Evolutionary conservation across 2,888 invertebrate genomes (phyloP).

Genomic region (Corbicula japonica): DNA sequence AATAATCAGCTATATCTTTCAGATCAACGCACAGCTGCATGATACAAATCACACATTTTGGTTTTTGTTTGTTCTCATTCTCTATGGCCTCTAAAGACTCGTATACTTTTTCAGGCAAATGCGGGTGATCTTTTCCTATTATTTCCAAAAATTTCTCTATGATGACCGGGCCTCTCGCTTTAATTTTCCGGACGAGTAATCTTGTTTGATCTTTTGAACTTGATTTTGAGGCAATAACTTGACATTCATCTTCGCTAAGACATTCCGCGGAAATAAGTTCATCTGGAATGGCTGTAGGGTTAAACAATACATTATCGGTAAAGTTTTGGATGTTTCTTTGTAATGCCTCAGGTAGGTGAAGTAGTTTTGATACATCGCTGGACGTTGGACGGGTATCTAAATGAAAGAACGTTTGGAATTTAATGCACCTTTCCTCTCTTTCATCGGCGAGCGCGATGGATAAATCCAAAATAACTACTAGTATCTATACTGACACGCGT

Average conservation of each 20-base stretch:
- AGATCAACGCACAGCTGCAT: conserved; percentile 39
- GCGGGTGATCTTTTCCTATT: conserved; percentile 21
- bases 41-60: conserved; percentile 36
- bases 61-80: conserved; percentile 27
- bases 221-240: background rate
- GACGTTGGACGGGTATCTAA: conserved; percentile 9
- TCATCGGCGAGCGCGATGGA: too few species aligned
- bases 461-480: too few species aligned
- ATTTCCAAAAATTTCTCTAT: conserved; percentile 42
- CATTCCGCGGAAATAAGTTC: conserved; percentile 16
- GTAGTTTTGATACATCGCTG: conserved; percentile 16
- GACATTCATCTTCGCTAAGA: conserved; percentile 16
- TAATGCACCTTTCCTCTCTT: too few species aligned
- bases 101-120: conserved; percentile 25
- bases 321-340: conserved; percentile 33
- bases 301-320: conserved; percentile 14
- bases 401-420: too few species aligned
- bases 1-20: conserved; percentile 40
- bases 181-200: conserved; percentile 34
- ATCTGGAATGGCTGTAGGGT: conserved; percentile 1
- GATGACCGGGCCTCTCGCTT: conserved; percentile 16
- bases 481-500: too few species aligned
- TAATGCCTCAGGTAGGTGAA: conserved; percentile 20
- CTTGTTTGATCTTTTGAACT: conserved; percentile 18
- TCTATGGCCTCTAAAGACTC: conserved; percentile 16